Percentiles rank a stretch among this genome's conserved stretches.
Evolutionary conservation across 2,888 invertebrate genomes (phyloP).

Genomic region (Megalurothrips usitatus): DNA sequence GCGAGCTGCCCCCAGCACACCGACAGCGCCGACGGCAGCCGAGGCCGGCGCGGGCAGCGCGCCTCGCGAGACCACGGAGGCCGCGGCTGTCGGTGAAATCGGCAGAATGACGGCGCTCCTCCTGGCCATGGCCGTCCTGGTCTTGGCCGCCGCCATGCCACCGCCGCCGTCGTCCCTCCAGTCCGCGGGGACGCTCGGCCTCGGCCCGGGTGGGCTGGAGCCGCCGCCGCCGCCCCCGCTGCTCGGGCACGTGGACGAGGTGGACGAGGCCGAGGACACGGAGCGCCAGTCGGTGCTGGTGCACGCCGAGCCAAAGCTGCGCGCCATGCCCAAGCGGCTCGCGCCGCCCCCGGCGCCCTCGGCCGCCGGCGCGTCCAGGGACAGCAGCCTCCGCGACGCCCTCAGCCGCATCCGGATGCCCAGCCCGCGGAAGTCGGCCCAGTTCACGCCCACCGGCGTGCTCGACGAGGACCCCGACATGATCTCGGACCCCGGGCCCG

Average conservation of each 20-base stretch:
- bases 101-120: neutral
- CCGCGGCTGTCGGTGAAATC: neutral
- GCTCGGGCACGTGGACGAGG: neutral
- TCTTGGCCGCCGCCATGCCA: neutral
- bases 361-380: neutral
- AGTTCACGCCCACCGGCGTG: slow-evolving; percentile 14
- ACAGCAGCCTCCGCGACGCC: neutral
- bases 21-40: neutral
- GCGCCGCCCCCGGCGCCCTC: neutral
- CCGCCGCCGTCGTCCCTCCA: neutral
- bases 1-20: neutral
- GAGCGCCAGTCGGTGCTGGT: slow-evolving; percentile 2
- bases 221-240: neutral
- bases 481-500: neutral
- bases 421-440: neutral
- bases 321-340: neutral
- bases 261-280: neutral
- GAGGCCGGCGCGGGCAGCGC: neutral
- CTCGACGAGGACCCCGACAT: slow-evolving; percentile 2
- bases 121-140: neutral
- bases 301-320: neutral
- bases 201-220: neutral
- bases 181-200: neutral
- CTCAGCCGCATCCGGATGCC: neutral
- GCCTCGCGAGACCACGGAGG: neutral